phyloP scores from a whole-genome alignment of 2,888 invertebrate species.

The Xestobium rufovillosum region DNA sequence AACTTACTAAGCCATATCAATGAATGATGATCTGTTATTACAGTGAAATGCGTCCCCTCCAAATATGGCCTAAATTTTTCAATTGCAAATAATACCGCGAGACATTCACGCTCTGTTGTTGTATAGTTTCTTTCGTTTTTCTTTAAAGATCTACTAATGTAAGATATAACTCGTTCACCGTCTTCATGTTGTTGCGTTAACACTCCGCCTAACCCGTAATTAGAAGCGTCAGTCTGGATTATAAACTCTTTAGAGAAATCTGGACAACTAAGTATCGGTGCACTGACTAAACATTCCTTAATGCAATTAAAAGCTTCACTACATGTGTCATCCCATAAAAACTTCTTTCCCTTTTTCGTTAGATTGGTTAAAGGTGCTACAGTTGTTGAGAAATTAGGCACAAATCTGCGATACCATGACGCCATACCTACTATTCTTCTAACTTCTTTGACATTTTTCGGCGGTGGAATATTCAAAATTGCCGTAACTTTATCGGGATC shows the following conservation, averaged over 20 bases:
- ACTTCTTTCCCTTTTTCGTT: conserved; percentile 5
- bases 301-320: conserved; percentile 10
- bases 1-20: conserved; percentile 5
- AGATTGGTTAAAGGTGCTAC: conserved; percentile 3
- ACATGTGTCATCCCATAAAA: conserved; percentile 13
- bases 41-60: conserved; percentile 16
- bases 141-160: conserved; percentile 17
- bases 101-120: conserved; percentile 18
- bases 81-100: conserved; percentile 19
- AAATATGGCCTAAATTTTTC: conserved; percentile 19
- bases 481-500: too few relatives aligned
- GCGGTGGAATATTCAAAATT: too few relatives aligned
- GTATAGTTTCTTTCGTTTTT: conserved; percentile 18
- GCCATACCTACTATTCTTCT: too few relatives aligned
- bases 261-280: conserved; percentile 14
- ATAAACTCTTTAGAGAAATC: conserved; percentile 17
- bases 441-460: too few relatives aligned
- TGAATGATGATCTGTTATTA: conserved; percentile 9
- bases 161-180: conserved; percentile 20
- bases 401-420: too few relatives aligned
- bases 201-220: conserved; percentile 22
- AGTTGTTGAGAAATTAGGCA: conserved; percentile 8
- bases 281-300: conserved; percentile 11
- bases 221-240: conserved; percentile 25
- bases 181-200: conserved; percentile 17